Evolutionary conservation across 2,797 vertebrate genomes (phyloP), one percentile per base, ranked within the genome.

Genomic region (Gallinago nigripennis): DNA sequence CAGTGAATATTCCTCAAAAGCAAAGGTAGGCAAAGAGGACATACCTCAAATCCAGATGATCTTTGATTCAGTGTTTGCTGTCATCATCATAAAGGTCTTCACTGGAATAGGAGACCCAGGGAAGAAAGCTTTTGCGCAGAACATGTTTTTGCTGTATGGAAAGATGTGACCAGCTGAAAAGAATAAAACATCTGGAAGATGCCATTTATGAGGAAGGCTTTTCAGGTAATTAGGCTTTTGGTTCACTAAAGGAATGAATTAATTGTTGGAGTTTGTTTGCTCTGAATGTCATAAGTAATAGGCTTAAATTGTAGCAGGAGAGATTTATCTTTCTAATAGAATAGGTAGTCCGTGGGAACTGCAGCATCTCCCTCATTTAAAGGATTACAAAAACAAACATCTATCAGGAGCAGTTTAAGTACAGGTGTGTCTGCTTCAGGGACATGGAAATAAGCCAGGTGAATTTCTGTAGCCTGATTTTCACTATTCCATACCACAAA

Each of bases 261-360:
- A 30, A 13, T 13, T 63, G 5, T 41, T 75, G 6, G 6, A 3
- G 4, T 0, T 10, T 0, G 18, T 71, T 86, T 91, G 5, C 8
- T 76, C 37, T 69, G 24, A 91, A 61, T 65, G 68, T 4, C 19
- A 2, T 30, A 66, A 69, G 3, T 25, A 66, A 65, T 58, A 3
- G 12, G 24, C 60, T 91, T 81, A 71, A 90, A 64, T 14, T 28
- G 9, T 30, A 71, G 16, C 13, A 54, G 30, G 12, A 77, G 25
- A 69, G 5, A 80, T 33, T 51, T 60, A 75, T 21, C 16, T 80
- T 95, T 84, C 64, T 54, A 54, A 46, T 17, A 61, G 12, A 73
- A 28, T 7, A 57, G 19, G 6, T 28, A 45, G 15, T 6, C 16
- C 46, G 7, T 77, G 24, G 21, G 43, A 80, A 72, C 28, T 35